phyloP scores from a whole-genome alignment of 2,113 vertebrate genomes.

The Ailuropoda melanoleuca region DNA sequence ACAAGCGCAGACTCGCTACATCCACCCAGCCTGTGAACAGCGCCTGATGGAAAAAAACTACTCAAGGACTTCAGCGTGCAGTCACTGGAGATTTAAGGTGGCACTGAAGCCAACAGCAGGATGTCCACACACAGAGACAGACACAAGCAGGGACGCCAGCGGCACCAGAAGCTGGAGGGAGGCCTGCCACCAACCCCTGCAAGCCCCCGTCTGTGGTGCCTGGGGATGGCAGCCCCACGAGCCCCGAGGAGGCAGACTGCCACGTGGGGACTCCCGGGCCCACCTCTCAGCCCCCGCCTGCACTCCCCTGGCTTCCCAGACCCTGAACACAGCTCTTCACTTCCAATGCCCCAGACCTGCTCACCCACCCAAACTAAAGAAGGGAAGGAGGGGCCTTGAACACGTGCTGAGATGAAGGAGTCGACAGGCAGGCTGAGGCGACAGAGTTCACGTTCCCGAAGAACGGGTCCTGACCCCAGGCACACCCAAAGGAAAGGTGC shows the following conservation, averaged over 20 bases:
- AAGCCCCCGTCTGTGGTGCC: accelerated
- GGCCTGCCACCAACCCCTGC: not conserved
- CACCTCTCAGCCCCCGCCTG: not conserved
- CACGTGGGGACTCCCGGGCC: not conserved
- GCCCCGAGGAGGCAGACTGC: not conserved
- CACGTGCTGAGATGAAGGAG: not conserved
- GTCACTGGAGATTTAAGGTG: too few relatives aligned
- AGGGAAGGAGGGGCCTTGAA: not conserved
- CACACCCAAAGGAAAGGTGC: too few relatives aligned
- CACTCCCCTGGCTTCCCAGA: not conserved
- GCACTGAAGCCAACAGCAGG: not conserved
- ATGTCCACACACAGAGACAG: not conserved
- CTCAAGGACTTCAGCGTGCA: not conserved
- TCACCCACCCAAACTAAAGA: not conserved
- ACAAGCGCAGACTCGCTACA: not conserved
- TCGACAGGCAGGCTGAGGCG: not conserved
- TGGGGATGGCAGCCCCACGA: not conserved
- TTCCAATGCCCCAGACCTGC: not conserved
- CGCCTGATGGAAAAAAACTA: not conserved
- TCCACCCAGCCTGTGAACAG: accelerated
- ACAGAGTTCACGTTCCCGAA: not conserved
- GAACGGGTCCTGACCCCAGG: not conserved
- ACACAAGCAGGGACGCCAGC: not conserved
- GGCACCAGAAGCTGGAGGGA: not conserved
- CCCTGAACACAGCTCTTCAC: not conserved